These are phyloP conservation scores for Neuroterus valhalla DNA, from an alignment of 1,140 invertebrate genomes.

Conservation along the genomic window DNA sequence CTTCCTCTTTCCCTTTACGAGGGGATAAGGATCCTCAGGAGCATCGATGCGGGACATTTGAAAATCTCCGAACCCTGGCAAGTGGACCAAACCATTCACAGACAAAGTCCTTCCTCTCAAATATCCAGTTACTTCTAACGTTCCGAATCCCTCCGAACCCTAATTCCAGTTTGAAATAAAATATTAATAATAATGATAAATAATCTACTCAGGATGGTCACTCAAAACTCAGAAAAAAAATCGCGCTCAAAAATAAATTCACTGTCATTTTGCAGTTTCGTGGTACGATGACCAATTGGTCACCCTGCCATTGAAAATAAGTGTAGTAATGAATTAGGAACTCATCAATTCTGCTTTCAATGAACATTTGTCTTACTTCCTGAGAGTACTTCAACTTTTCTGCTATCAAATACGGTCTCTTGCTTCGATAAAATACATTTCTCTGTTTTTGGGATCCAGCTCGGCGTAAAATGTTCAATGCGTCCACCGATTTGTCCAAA, in stretches of 20 bases:
- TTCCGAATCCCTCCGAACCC: constrained; percentile 76
- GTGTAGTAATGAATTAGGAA: background rate
- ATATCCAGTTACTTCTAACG: constrained; percentile 90
- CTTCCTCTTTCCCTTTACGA: constrained; percentile 68
- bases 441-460: constrained; percentile 89
- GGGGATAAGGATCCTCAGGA: constrained; percentile 83
- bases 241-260: too few relatives aligned
- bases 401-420: constrained; percentile 86
- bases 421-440: constrained; percentile 83
- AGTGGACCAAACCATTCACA: constrained; percentile 92
- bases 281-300: too few relatives aligned
- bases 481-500: constrained; percentile 86
- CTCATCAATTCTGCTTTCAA: background rate
- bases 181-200: constrained; percentile 44
- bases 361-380: constrained; percentile 10
- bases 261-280: too few relatives aligned
- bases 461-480: constrained; percentile 85
- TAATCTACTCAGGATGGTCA: constrained; percentile 36
- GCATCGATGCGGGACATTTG: constrained; percentile 90
- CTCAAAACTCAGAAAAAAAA: too few relatives aligned
- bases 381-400: constrained; percentile 82
- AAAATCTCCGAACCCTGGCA: constrained; percentile 93
- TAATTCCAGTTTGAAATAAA: constrained; percentile 44
- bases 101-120: constrained; percentile 86
- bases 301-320: too few relatives aligned